Evolutionary conservation across 1,140 invertebrate species (phyloP).

Genomic region (Prorops nasuta): DNA sequence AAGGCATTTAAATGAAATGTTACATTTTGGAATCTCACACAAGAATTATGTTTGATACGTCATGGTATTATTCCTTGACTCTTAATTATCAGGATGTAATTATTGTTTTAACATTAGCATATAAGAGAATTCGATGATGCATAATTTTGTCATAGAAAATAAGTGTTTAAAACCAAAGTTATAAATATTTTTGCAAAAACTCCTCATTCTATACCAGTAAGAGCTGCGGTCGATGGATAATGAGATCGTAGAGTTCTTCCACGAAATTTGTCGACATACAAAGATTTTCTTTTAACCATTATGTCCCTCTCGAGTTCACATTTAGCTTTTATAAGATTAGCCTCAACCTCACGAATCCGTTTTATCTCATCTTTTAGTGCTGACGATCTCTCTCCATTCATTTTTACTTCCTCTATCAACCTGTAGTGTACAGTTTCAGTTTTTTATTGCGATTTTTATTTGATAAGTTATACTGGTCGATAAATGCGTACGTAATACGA

Average conservation of each 20-base stretch:
- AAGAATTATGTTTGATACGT: conserved; percentile 1
- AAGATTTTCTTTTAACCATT: conserved; percentile 68
- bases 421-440: conserved; percentile 31
- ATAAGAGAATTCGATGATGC: neutral
- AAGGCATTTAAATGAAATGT: conserved; percentile 17
- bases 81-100: conserved; percentile 4
- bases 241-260: conserved; percentile 63
- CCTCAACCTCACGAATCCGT: conserved; percentile 61
- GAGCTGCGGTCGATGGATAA: conserved; percentile 66
- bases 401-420: conserved; percentile 73
- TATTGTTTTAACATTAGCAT: neutral
- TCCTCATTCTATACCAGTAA: conserved; percentile 55
- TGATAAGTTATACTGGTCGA: neutral
- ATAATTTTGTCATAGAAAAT: neutral
- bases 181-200: neutral
- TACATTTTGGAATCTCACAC: conserved; percentile 6
- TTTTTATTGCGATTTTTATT: neutral
- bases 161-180: neutral
- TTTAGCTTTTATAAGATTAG: conserved; percentile 62
- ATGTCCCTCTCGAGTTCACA: conserved; percentile 69
- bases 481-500: conserved; percentile 1
- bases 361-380: conserved; percentile 62
- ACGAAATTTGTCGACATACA: conserved; percentile 69
- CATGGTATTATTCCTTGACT: conserved; percentile 7
- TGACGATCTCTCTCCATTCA: conserved; percentile 64